A percentile compares a stretch with the other conserved stretches of the same genome.
These are phyloP conservation scores for Julus scandinavius DNA, from an alignment of 2,888 invertebrate species.

Conservation along the genomic window DNA sequence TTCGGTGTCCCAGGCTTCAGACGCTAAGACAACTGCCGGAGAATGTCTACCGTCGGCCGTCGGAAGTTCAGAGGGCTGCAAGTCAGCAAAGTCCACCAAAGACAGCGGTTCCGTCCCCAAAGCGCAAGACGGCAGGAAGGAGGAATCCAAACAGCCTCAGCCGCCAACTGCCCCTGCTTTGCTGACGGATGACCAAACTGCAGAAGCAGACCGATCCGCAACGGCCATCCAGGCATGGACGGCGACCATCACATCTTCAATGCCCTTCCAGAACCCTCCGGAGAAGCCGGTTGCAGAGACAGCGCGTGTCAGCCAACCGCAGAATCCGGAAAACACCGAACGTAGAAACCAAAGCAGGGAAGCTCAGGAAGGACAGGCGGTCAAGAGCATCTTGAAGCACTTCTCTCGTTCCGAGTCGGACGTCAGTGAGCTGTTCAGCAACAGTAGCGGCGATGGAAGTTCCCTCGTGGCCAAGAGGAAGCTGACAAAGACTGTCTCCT, in stretches of 20 bases:
- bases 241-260: conserved; percentile 80
- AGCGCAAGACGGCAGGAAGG: neutral
- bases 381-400: conserved; percentile 87
- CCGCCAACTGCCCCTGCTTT: neutral
- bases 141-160: neutral
- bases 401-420: conserved; percentile 69
- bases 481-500: conserved; percentile 54
- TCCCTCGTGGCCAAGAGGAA: conserved; percentile 26
- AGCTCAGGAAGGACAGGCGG: conserved; percentile 71
- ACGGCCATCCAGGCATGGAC: conserved; percentile 79
- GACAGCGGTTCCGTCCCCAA: neutral
- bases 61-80: neutral
- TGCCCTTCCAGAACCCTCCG: conserved; percentile 71
- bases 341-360: neutral
- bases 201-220: conserved; percentile 52
- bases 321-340: conserved; percentile 57
- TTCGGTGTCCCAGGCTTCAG: neutral
- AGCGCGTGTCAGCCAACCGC: neutral
- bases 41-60: neutral
- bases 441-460: neutral
- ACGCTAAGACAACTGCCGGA: neutral
- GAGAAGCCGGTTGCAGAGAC: conserved; percentile 80
- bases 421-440: conserved; percentile 48
- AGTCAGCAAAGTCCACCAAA: neutral
- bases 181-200: neutral